phyloP scores from a whole-genome alignment of 2,113 vertebrate genomes.

The Arenaria interpres region DNA sequence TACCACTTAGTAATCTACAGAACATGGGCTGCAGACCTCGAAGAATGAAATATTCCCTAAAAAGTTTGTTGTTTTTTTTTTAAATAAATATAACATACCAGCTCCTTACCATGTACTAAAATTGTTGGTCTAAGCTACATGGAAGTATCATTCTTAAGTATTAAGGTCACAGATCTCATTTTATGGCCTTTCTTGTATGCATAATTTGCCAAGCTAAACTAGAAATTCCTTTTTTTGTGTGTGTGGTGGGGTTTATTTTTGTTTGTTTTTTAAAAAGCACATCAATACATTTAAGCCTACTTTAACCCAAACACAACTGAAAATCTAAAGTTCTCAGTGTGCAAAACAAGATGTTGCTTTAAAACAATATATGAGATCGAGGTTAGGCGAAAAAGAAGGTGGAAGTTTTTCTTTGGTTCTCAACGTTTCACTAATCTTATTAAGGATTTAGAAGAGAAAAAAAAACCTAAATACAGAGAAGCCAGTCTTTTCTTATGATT shows the following conservation, averaged over 20 bases:
- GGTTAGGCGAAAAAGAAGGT: neutral
- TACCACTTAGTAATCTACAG: neutral
- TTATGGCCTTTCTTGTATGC: neutral
- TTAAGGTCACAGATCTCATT: neutral
- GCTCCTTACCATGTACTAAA: neutral
- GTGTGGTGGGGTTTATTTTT: neutral
- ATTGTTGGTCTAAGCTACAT: neutral
- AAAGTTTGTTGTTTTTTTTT: neutral
- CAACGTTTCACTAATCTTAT: neutral
- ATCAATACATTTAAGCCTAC: neutral
- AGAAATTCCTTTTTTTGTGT: neutral
- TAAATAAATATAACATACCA: neutral
- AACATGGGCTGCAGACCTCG: neutral
- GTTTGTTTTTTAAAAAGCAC: neutral
- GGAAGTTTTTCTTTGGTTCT: neutral
- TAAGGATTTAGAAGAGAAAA: neutral
- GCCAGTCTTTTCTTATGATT: neutral
- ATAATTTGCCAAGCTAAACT: neutral
- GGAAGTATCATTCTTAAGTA: neutral
- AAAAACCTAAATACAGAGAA: neutral
- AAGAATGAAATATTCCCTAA: neutral
- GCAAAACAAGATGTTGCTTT: neutral
- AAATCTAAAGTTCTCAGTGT: neutral
- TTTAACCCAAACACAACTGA: neutral
- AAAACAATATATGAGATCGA: neutral